Evolutionary conservation across 1,140 invertebrate genomes (phyloP).

Genomic region (Monomorium pharaonis): DNA sequence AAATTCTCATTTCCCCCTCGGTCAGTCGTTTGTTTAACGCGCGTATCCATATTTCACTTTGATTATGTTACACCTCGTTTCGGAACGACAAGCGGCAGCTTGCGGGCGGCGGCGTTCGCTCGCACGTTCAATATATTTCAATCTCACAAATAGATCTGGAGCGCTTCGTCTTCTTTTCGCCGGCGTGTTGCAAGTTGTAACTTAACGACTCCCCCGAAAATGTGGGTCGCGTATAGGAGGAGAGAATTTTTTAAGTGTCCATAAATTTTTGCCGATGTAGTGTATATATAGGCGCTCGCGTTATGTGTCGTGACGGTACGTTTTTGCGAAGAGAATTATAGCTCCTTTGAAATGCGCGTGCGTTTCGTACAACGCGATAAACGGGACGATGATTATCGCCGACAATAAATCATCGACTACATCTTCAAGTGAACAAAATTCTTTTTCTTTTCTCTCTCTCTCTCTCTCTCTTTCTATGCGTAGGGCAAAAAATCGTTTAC

Average conservation of each 20-base stretch:
- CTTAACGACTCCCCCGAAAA: conserved; percentile 45
- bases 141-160: conserved; percentile 57
- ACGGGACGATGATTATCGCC: background rate
- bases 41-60: conserved; percentile 48
- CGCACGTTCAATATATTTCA: conserved; percentile 47
- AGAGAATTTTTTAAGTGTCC: conserved; percentile 32
- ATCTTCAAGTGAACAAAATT: background rate
- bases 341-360: background rate
- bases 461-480: no score
- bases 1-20: conserved; percentile 20
- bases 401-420: background rate
- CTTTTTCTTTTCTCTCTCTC: no score
- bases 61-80: conserved; percentile 18
- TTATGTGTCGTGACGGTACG: background rate
- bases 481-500: no score
- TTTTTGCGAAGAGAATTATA: conserved; percentile 2
- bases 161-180: conserved; percentile 17
- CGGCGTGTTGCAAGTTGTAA: conserved; percentile 40
- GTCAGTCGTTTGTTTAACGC: conserved; percentile 28
- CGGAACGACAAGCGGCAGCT: background rate
- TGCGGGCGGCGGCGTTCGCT: conserved; percentile 18
- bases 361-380: background rate
- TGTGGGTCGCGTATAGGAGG: conserved; percentile 35
- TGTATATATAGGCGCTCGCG: no score
- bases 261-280: conserved; percentile 40